Conservation (phyloP, 1,140 invertebrate species). For the Formica selysi region DNA sequence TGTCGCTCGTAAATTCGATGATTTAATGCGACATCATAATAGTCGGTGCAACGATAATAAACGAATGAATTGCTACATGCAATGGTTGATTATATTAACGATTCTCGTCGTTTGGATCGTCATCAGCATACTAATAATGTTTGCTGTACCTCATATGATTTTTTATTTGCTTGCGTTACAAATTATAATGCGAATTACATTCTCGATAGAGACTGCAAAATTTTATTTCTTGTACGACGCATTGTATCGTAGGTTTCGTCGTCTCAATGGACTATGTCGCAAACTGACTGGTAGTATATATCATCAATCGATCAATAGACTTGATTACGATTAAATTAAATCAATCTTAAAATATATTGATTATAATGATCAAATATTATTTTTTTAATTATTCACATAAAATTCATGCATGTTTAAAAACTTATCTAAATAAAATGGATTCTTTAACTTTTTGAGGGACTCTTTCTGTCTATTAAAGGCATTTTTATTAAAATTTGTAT, state of each 20-base stretch:
- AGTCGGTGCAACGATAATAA: not conserved
- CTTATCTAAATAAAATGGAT: not conserved
- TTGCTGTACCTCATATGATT: not conserved
- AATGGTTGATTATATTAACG: not conserved
- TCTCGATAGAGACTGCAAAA: constrained; percentile 13
- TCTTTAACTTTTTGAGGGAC: not conserved
- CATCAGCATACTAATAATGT: too few species aligned
- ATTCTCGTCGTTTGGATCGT: not conserved
- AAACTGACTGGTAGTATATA: not conserved
- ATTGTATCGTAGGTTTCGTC: constrained; percentile 10
- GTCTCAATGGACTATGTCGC: not conserved
- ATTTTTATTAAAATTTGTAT: too few species aligned
- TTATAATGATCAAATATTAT: not conserved
- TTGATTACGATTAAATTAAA: not conserved
- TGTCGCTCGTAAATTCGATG: constrained; percentile 17
- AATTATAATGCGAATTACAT: not conserved
- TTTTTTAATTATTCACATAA: not conserved
- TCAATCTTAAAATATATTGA: not conserved
- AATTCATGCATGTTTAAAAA: not conserved
- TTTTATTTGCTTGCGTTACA: not conserved
- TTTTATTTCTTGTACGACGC: constrained; percentile 30
- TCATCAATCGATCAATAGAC: not conserved
- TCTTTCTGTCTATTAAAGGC: too few species aligned
- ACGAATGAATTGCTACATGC: not conserved
- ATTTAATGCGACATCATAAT: not conserved